A percentile compares a stretch with the other conserved stretches of the same genome.
Evolutionary conservation across 2,888 invertebrate species (phyloP).

Genomic region (Acrobeloides nanus): DNA sequence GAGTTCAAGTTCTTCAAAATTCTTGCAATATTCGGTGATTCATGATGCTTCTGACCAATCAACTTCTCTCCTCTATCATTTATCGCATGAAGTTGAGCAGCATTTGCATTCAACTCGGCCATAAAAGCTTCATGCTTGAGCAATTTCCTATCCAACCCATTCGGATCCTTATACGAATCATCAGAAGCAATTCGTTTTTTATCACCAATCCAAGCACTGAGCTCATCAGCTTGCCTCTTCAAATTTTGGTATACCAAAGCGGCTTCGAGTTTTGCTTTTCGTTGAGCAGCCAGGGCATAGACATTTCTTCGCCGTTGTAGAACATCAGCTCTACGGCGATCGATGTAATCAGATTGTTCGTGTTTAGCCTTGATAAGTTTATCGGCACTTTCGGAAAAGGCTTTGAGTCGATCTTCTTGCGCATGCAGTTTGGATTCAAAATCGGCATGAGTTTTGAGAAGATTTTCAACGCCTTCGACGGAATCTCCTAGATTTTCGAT

Average conservation of each 20-base stretch:
- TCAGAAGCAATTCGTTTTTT: constrained; percentile 84
- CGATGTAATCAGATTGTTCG: constrained; percentile 37
- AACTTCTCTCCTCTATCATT: constrained; percentile 65
- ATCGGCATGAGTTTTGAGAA: constrained; percentile 84
- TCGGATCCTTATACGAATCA: constrained; percentile 68
- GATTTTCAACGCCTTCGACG: constrained; percentile 68
- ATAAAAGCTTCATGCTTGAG: constrained; percentile 59
- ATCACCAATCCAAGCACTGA: constrained; percentile 74
- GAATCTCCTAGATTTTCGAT: constrained; percentile 69
- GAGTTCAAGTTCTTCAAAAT: constrained; percentile 68
- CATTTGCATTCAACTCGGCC: constrained; percentile 58
- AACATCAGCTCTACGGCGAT: constrained; percentile 53
- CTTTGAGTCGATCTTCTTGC: constrained; percentile 80
- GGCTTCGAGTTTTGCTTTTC: constrained; percentile 62
- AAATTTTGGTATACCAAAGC: constrained; percentile 86
- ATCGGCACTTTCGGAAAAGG: constrained; percentile 73
- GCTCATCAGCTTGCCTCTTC: constrained; percentile 80
- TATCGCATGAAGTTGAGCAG: constrained; percentile 54
- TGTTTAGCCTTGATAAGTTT: constrained; percentile 70
- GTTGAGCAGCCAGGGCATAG: constrained; percentile 66
- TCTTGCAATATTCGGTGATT: constrained; percentile 64
- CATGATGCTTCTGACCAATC: constrained; percentile 67
- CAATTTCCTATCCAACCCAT: constrained; percentile 54
- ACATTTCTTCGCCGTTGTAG: constrained; percentile 65
- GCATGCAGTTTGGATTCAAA: constrained; percentile 82